Evolutionary conservation across 1,140 invertebrate species (phyloP).

Genomic region (Heliothis subflexa): DNA sequence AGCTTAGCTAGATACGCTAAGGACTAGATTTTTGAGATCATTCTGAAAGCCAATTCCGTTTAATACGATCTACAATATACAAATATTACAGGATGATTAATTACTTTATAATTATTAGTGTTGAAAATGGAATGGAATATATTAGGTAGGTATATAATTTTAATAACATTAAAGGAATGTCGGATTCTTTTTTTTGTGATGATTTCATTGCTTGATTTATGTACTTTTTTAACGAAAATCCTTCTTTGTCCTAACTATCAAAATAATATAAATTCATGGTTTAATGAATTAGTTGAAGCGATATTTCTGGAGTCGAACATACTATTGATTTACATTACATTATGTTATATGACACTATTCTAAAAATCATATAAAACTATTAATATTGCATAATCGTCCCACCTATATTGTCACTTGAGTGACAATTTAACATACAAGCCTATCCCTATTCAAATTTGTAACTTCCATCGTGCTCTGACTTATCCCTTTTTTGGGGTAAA

Average conservation of each 20-base stretch:
- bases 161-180: not conserved
- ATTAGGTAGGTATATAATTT: not conserved
- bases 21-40: conserved; percentile 79
- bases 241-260: not conserved
- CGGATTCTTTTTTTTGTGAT: not conserved
- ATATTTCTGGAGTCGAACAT: not conserved
- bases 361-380: conserved; percentile 43
- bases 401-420: conserved; percentile 65
- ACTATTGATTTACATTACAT: not conserved
- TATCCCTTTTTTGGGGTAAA: conserved; percentile 59
- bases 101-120: not conserved
- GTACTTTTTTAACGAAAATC: not conserved
- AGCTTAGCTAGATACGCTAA: conserved; percentile 45
- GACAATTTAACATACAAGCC: conserved; percentile 64
- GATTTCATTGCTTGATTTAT: not conserved
- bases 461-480: conserved; percentile 85
- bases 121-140: not conserved
- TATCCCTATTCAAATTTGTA: conserved; percentile 83
- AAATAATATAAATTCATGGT: not conserved
- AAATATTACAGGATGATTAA: conserved; percentile 20
- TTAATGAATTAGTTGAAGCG: not conserved
- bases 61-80: conserved; percentile 28
- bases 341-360: not conserved
- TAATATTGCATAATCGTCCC: conserved; percentile 83
- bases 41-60: conserved; percentile 73